These are phyloP conservation scores for Mercenaria mercenaria DNA, from an alignment of 1,140 invertebrate species.

Conservation along the genomic window DNA sequence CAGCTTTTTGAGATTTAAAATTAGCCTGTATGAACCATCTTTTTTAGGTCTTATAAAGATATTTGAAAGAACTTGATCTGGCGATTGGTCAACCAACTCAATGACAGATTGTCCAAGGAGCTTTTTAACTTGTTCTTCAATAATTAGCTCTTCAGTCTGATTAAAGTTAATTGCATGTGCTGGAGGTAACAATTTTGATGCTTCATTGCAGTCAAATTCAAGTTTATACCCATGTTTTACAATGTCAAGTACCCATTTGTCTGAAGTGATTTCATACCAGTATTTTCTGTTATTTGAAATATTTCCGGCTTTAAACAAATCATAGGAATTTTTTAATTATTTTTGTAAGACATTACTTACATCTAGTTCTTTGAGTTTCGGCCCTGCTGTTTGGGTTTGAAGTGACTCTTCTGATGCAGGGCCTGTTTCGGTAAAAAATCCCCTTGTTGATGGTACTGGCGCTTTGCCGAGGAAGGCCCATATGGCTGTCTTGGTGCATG, in stretches of 20 bases:
- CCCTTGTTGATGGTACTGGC: not conserved
- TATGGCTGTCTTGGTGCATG: not conserved
- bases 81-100: not conserved
- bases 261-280: not conserved
- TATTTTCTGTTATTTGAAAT: not conserved
- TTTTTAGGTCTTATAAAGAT: constrained; percentile 58
- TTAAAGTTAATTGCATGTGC: not conserved
- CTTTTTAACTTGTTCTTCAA: not conserved
- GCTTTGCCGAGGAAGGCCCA: not conserved
- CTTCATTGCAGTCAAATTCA: not conserved
- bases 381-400: not conserved
- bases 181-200: not conserved
- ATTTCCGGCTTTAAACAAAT: not conserved
- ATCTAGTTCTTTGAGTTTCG: not conserved
- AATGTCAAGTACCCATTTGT: not conserved
- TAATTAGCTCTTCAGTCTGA: not conserved
- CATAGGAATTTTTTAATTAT: not conserved
- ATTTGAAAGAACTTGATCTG: not conserved
- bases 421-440: not conserved
- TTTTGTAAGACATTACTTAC: not conserved
- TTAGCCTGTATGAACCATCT: constrained; percentile 56
- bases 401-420: not conserved
- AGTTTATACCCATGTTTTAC: not conserved
- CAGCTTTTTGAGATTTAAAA: constrained; percentile 66
- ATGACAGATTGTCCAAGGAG: not conserved